Base-by-base conservation (phyloP, 2,113 vertebrate genomes). In the Phylloscopus trochiloides region DNA sequence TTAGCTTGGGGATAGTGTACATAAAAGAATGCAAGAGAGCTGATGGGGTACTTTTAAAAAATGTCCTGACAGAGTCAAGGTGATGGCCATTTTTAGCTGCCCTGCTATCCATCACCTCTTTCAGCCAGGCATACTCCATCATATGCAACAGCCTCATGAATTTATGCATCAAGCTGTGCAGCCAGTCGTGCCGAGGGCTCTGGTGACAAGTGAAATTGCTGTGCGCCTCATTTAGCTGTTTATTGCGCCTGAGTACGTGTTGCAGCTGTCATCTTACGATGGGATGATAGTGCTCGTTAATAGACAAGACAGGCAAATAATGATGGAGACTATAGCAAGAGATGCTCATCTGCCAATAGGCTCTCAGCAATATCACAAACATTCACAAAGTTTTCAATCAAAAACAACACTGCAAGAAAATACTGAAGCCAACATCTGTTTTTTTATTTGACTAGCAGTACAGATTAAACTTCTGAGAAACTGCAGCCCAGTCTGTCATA, bases 101-200 rank as follows among this genome's bases (percentile, higher is more conserved):
- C 98, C 98, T 98, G 98, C 98, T 98, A 98, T 98, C 98, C 97
- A 98, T 98, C 98, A 98, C 98, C 98, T 98, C 98, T 98, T 98
- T 98, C 98, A 98, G 98, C 98, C 97, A 98, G 98, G 98, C 98
- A 97, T 98, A 98, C 98, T 98, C 98, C 98, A 98, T 98, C 98
- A 98, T 98, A 98, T 98, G 98, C 98, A 98, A 98, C 98, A 98
- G 98, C 97, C 97, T 98, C 98, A 98, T 98, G 98, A 98, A 98
- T 98, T 98, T 98, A 98, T 98, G 98, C 98, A 98, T 98, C 98
- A 98, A 97, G 98, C 98, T 98, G 98, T 98, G 98, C 98, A 98
- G 98, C 98, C 98, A 98, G 98, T 98, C 97, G 97, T 98, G 98
- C 98, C 98, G 98, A 98, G 98, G 98, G 98, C 98, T 98, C 98